Evolutionary conservation across 2,797 vertebrate genomes (phyloP), one percentile per base, ranked within the genome.

Genomic region (Enteromius paludinosus): DNA sequence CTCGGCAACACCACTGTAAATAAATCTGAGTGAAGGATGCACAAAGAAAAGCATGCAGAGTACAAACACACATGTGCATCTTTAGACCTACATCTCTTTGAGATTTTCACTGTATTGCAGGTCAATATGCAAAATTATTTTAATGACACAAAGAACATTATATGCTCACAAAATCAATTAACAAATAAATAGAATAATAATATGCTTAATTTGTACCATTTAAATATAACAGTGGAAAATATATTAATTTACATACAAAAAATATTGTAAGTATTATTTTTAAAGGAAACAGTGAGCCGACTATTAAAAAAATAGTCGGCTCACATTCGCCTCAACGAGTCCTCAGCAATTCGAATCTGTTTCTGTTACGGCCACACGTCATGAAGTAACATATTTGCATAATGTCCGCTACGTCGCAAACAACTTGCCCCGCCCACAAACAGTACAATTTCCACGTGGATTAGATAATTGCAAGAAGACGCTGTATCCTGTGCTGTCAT

Each of bases 1-100:
- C 86, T 86, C 56, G 68, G 77, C 82, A 64, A 81, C 78, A 70
- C 17, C n/a, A 18, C 41, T 45, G 33, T 76, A 84, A 87, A 89
- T 79, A 87, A 83, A 86, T 73, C 23, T 45, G 61, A n/a, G 18
- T 15, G 7, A 82, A 75, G 71, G 71, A 75, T 82, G 80, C 52
- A 83, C 30, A 25, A 23, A 43, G 45, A 43, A 77, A 77, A 62
- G 59, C 47, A 62, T 43, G 8, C 72, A 61, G 28, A 54, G 79
- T 82, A 87, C 71, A 88, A 30, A 64, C 28, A 78, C 79, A 66
- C 64, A 78, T 17, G 79, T 23, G 70, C 66, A 72, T 20, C 45
- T 45, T 43, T 2, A 76, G 15, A 71, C 23, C 12, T 15, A 61
- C 59, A 61, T 62, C 25, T 62, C 28, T 28, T 62, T 30, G 59